Conservation (phyloP, 2,888 invertebrate genomes). For the Crossocerus cetratus region DNA sequence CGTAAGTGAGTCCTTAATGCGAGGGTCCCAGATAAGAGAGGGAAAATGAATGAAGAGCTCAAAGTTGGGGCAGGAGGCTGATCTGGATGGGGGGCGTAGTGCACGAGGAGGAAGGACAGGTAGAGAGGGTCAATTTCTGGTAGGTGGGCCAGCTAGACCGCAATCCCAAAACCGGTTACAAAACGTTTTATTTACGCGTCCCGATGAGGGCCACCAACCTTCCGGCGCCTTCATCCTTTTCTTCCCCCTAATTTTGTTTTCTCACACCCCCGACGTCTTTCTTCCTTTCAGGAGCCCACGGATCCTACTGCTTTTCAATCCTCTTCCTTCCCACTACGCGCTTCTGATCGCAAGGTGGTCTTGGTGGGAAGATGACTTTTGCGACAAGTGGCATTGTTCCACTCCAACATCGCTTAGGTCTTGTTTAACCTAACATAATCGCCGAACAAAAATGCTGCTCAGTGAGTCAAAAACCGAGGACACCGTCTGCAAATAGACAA, state of each 20-base stretch:
- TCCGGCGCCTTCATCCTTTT: constrained; percentile 9
- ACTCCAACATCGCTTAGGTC: no score
- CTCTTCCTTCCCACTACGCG: no score
- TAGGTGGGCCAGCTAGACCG: constrained; percentile 66
- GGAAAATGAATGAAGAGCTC: constrained; percentile 66
- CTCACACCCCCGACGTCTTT: constrained; percentile 31
- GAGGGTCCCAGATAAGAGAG: constrained; percentile 23
- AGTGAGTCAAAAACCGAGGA: no score
- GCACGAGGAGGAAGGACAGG: constrained; percentile 34
- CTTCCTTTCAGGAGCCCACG: no score
- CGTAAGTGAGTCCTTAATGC: constrained; percentile 3
- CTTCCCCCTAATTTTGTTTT: constrained; percentile 40
- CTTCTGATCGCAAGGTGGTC: no score
- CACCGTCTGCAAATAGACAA: no score
- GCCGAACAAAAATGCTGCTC: no score
- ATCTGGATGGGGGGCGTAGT: neutral
- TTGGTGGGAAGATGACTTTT: no score
- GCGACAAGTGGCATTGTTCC: no score
- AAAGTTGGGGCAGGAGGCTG: constrained; percentile 24
- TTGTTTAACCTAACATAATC: no score
- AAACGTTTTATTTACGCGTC: constrained; percentile 67
- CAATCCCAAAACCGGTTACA: constrained; percentile 66
- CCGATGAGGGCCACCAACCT: no score
- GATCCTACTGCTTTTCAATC: no score
- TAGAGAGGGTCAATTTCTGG: constrained; percentile 65